phyloP scores from a whole-genome alignment of 2,113 vertebrate genomes.

The Megaceryle maxima region DNA sequence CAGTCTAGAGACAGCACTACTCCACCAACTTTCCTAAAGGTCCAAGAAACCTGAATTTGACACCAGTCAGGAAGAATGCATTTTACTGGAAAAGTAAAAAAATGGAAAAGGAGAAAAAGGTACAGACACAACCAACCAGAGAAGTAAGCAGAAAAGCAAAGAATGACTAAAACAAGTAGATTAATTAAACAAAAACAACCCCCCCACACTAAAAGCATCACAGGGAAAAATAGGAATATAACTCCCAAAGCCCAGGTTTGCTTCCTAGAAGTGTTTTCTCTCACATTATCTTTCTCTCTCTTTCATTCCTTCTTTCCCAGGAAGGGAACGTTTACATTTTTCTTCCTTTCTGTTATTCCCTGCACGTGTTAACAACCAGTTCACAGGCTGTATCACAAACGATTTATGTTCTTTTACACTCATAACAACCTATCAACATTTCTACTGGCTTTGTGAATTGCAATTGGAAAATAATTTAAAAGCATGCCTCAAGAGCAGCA shows the following conservation, averaged over 20 bases:
- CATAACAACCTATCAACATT: not conserved
- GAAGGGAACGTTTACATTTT: not conserved
- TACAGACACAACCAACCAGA: not conserved
- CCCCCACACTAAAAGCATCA: not conserved
- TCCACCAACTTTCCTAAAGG: not conserved
- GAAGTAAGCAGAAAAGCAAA: not conserved
- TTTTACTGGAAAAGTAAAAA: not conserved
- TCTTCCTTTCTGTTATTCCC: not conserved
- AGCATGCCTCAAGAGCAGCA: not conserved
- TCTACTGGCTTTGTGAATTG: not conserved
- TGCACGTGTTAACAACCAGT: not conserved
- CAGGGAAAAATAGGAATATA: not conserved
- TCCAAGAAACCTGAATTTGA: not conserved
- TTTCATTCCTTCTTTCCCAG: not conserved
- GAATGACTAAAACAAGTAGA: not conserved
- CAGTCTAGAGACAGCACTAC: not conserved
- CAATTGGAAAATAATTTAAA: conserved; percentile 23
- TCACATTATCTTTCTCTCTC: not conserved
- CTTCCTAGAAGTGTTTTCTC: not conserved
- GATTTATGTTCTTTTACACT: not conserved
- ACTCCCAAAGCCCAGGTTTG: not conserved
- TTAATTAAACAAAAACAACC: not conserved
- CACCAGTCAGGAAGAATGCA: not conserved
- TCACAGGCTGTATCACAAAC: not conserved
- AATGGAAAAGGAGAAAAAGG: not conserved